Conservation (phyloP, 2,888 invertebrate genomes). For the Crocallis elinguaria region DNA sequence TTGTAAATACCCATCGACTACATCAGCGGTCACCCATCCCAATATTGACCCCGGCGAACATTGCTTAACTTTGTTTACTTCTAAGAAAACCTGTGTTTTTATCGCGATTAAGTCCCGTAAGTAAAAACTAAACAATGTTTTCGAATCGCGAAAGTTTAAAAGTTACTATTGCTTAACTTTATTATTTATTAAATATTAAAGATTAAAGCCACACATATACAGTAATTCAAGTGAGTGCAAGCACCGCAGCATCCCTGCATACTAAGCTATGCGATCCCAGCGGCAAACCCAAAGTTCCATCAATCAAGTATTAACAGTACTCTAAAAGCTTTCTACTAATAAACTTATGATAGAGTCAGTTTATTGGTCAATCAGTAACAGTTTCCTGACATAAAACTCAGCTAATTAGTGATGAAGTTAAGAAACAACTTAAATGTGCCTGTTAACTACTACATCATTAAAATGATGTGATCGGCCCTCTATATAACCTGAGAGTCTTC, state of each 20-base stretch:
- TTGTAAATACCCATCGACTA: too few species aligned
- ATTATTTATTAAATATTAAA: too few species aligned
- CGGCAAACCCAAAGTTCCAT: conserved; percentile 38
- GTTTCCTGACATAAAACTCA: conserved; percentile 49
- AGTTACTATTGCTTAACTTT: too few species aligned
- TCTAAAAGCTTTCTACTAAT: conserved; percentile 51
- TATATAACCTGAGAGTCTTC: not conserved
- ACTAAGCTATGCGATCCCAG: not conserved
- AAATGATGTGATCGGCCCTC: not conserved
- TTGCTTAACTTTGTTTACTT: too few species aligned
- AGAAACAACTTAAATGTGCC: conserved; percentile 25
- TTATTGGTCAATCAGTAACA: conserved; percentile 63
- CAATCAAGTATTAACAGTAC: conserved; percentile 40
- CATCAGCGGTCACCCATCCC: too few species aligned
- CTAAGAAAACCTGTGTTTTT: too few species aligned
- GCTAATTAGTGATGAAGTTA: conserved; percentile 47
- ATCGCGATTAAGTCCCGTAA: too few species aligned
- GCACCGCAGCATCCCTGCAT: not conserved
- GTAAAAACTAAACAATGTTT: too few species aligned
- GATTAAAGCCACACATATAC: too few species aligned
- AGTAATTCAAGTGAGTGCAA: too few species aligned
- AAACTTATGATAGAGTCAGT: conserved; percentile 53
- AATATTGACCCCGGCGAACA: too few species aligned
- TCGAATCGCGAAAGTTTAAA: too few species aligned
- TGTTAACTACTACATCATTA: conserved; percentile 11